Conservation (phyloP, 2,797 vertebrate species). For the Trichosurus vulpecula region DNA sequence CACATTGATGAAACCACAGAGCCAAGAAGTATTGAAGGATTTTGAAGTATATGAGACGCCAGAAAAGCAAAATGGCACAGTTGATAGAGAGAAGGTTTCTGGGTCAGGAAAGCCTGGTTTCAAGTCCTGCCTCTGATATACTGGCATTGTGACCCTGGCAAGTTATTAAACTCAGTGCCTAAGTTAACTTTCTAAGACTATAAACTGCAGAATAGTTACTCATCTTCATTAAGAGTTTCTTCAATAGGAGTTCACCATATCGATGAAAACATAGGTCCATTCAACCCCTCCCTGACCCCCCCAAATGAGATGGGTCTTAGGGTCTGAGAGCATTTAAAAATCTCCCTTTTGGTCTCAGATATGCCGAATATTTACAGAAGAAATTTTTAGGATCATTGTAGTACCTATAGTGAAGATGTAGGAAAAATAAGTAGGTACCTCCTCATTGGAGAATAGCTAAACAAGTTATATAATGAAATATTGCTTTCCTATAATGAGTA, state of each 20-base stretch:
- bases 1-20: background rate
- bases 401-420: background rate
- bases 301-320: background rate
- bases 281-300: background rate
- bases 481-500: background rate
- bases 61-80: background rate
- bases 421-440: background rate
- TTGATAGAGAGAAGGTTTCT: background rate
- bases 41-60: background rate
- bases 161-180: background rate
- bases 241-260: background rate
- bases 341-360: background rate
- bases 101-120: background rate
- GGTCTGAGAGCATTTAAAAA: conserved; percentile 1
- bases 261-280: background rate
- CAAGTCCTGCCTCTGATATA: background rate
- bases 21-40: background rate
- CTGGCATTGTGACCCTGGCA: background rate
- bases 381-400: background rate
- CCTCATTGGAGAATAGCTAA: background rate
- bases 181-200: background rate
- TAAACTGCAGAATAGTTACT: background rate
- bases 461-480: background rate
- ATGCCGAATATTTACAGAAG: background rate
- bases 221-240: background rate